Conservation (phyloP, 2,888 invertebrate genomes). For the Netelia fuscicornis region DNA sequence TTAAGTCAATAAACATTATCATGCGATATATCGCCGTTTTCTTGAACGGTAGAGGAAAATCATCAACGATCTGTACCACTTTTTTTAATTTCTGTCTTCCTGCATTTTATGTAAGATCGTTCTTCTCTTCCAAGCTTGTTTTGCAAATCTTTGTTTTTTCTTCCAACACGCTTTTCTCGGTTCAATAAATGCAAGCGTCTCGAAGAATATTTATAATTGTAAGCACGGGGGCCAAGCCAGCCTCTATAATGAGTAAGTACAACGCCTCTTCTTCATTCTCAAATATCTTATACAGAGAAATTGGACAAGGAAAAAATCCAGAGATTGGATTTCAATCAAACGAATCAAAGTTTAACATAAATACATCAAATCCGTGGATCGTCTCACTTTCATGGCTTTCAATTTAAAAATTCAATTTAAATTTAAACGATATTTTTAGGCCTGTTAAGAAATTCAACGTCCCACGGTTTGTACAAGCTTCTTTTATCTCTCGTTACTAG, state of each 20-base stretch:
- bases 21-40: conserved; percentile 61
- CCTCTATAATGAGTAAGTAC: conserved; percentile 44
- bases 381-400: background rate
- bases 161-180: conserved; percentile 20
- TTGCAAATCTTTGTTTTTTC: background rate
- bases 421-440: conserved; percentile 58
- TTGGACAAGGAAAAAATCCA: background rate
- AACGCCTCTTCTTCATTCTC: conserved; percentile 28
- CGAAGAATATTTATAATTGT: conserved; percentile 50
- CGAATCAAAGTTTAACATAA: background rate
- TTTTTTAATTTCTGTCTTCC: conserved; percentile 1
- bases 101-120: conserved; percentile 4
- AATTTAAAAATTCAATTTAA: background rate
- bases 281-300: conserved; percentile 6
- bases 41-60: conserved; percentile 49
- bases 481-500: conserved; percentile 13
- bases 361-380: background rate
- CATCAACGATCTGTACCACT: background rate
- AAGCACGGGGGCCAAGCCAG: conserved; percentile 52
- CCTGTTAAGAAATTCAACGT: conserved; percentile 60
- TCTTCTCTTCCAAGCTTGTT: conserved; percentile 11
- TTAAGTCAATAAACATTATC: conserved; percentile 54
- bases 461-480: background rate
- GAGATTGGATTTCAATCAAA: conserved; percentile 7
- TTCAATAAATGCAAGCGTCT: conserved; percentile 61